Percentiles rank a stretch among this genome's conserved stretches.
Evolutionary conservation across 2,888 invertebrate genomes (phyloP).

Genomic region (Strigamia transsilvanica): DNA sequence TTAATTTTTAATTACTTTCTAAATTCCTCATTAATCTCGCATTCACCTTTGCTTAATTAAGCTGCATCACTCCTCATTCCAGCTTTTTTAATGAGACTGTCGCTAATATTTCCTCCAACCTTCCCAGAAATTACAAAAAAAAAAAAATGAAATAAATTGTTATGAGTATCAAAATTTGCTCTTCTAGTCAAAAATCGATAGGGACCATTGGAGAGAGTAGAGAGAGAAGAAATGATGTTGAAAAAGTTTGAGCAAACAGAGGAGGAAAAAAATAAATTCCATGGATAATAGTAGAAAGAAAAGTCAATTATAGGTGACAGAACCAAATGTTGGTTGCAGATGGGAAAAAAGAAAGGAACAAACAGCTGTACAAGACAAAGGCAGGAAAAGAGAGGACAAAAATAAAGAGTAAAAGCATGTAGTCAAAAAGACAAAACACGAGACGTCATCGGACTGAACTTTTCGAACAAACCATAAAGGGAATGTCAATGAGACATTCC

Average conservation of each 20-base stretch:
- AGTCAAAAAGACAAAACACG: background rate
- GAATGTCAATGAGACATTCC: too few relatives aligned
- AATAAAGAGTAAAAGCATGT: slow-evolving; percentile 26
- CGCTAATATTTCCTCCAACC: background rate
- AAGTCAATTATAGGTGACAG: slow-evolving; percentile 13
- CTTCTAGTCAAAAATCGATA: background rate
- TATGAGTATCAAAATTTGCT: slow-evolving; percentile 12
- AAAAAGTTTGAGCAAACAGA: background rate
- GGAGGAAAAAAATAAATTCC: background rate
- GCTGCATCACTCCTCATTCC: slow-evolving; percentile 5
- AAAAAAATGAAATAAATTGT: background rate
- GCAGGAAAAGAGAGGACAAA: background rate
- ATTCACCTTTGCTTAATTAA: slow-evolving; percentile 43
- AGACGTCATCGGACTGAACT: background rate
- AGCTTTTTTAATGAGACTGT: background rate
- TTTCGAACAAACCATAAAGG: background rate
- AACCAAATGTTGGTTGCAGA: slow-evolving; percentile 27
- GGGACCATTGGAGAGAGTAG: background rate
- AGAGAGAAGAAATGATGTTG: slow-evolving; percentile 8
- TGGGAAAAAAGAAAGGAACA: background rate
- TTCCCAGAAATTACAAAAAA: background rate
- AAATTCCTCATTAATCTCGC: slow-evolving; percentile 35
- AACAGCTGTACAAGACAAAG: slow-evolving; percentile 22
- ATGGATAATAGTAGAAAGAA: background rate
- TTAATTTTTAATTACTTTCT: slow-evolving; percentile 31